phyloP scores from a whole-genome alignment of 2,888 invertebrate genomes.

The Zootermopsis nevadensis region DNA sequence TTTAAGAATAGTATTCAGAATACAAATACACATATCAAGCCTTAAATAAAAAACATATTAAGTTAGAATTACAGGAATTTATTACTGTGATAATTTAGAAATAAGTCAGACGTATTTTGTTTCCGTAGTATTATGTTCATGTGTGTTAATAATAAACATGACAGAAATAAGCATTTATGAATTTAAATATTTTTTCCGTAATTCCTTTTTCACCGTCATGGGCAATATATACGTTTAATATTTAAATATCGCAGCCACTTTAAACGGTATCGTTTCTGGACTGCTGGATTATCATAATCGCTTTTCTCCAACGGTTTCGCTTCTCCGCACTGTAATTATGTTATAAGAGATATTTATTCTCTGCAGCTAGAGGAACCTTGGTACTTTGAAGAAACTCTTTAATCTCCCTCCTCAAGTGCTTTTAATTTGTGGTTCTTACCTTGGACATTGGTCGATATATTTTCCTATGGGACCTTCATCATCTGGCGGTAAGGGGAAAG shows the following conservation, averaged over 20 bases:
- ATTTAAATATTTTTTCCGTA: background rate
- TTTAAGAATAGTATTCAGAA: too few relatives aligned
- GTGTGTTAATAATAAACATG: background rate
- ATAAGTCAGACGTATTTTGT: too few relatives aligned
- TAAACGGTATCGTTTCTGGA: slow-evolving; percentile 43
- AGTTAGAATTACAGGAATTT: too few relatives aligned
- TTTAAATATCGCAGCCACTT: slow-evolving; percentile 26
- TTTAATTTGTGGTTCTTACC: slow-evolving; percentile 25
- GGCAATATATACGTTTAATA: slow-evolving; percentile 6
- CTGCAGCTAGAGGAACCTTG: slow-evolving; percentile 2
- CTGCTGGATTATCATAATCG: slow-evolving; percentile 46
- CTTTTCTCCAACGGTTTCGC: slow-evolving; percentile 25
- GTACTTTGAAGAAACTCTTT: slow-evolving; percentile 25
- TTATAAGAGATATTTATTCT: background rate
- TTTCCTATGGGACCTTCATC: slow-evolving; percentile 6
- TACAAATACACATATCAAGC: too few relatives aligned
- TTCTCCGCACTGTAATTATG: slow-evolving; percentile 34
- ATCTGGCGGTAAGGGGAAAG: background rate
- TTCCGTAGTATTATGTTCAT: too few relatives aligned
- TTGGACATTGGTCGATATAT: slow-evolving; percentile 19
- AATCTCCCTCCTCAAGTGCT: slow-evolving; percentile 17
- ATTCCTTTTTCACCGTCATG: background rate
- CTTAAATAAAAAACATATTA: too few relatives aligned
- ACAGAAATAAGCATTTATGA: background rate
- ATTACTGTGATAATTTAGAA: too few relatives aligned